Percentiles rank a stretch among this genome's conserved stretches.
Conservation (phyloP, 2,888 invertebrate species). For the Rhingia campestris region DNA sequence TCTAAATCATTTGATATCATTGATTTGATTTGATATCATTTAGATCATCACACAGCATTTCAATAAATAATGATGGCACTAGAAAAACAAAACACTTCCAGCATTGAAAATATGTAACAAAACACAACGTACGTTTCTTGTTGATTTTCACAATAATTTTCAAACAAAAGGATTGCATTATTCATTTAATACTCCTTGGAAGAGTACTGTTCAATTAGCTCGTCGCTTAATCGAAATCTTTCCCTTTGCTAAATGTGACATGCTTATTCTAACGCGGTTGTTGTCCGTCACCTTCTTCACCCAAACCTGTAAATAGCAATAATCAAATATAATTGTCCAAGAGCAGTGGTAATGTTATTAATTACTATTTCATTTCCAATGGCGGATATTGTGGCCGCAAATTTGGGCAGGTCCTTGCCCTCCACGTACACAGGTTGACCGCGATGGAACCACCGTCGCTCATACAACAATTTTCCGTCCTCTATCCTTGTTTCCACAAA, state of each 20-base stretch:
- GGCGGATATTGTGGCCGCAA: constrained; percentile 94
- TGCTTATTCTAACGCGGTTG: constrained; percentile 91
- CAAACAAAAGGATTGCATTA: constrained; percentile 8
- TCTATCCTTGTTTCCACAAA: constrained; percentile 93
- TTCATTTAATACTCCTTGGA: not conserved
- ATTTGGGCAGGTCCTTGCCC: constrained; percentile 92
- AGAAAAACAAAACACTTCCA: too few species aligned
- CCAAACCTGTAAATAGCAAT: constrained; percentile 87
- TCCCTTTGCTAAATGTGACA: constrained; percentile 92
- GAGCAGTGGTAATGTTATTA: not conserved
- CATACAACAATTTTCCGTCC: constrained; percentile 96
- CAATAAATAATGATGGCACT: too few species aligned
- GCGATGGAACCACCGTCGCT: constrained; percentile 96
- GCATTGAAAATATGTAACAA: too few species aligned
- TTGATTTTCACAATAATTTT: constrained; percentile 17
- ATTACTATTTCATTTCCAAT: constrained; percentile 94
- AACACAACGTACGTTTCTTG: not conserved
- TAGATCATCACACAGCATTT: too few species aligned
- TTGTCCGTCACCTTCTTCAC: constrained; percentile 92
- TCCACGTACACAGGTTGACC: constrained; percentile 96
- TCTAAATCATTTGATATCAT: too few species aligned
- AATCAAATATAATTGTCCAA: not conserved
- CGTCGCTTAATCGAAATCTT: constrained; percentile 94
- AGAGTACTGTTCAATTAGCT: constrained; percentile 85
- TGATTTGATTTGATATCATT: too few species aligned